These are phyloP conservation scores for Pogonomyrmex californicus DNA, from an alignment of 1,140 invertebrate genomes.

Conservation along the genomic window DNA sequence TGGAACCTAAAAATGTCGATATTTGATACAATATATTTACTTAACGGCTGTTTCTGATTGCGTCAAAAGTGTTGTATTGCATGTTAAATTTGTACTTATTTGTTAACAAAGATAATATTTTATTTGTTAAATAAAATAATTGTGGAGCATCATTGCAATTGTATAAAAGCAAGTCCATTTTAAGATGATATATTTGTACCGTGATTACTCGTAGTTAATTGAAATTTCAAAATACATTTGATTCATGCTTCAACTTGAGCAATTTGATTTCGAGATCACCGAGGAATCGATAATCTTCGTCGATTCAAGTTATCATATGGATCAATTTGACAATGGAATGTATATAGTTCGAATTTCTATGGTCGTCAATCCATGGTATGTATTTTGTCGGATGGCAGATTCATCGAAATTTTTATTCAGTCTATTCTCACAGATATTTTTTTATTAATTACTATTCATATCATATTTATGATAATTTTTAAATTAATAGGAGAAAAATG, in stretches of 20 bases:
- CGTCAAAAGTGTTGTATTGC: not conserved
- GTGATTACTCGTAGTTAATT: not conserved
- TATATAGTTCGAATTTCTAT: not conserved
- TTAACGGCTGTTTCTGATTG: not conserved
- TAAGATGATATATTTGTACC: slow-evolving; percentile 19
- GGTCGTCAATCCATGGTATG: not conserved
- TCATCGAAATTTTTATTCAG: not conserved
- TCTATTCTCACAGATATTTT: not conserved
- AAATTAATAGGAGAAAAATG: not conserved
- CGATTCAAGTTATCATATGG: not conserved
- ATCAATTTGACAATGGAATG: not conserved
- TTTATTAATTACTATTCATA: not conserved
- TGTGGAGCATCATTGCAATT: not conserved
- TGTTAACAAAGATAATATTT: not conserved
- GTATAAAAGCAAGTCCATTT: slow-evolving; percentile 1
- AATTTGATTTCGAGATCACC: slow-evolving; percentile 8
- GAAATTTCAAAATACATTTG: not conserved
- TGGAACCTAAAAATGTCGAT: slow-evolving; percentile 10
- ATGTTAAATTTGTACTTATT: slow-evolving; percentile 5
- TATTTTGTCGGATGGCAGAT: slow-evolving; percentile 24
- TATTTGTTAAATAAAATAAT: not conserved
- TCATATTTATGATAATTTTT: slow-evolving; percentile 1
- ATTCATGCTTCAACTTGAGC: not conserved
- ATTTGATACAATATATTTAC: slow-evolving; percentile 6
- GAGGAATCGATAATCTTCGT: not conserved